phyloP scores from a whole-genome alignment of 2,888 invertebrate species.

The Catocala fraxini region DNA sequence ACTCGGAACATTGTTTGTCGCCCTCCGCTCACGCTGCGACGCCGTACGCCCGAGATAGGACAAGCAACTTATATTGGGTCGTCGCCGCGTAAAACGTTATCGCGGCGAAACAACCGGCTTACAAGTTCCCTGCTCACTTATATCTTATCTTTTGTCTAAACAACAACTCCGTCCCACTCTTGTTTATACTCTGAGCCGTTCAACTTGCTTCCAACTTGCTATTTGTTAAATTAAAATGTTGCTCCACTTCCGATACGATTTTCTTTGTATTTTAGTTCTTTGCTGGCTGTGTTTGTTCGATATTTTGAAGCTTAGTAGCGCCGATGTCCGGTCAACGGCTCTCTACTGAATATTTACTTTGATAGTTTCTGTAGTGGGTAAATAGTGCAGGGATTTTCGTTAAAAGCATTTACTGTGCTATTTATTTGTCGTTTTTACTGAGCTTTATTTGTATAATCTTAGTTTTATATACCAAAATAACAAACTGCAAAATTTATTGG shows the following conservation, averaged over 20 bases:
- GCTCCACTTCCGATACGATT: slow-evolving; percentile 43
- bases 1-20: slow-evolving; percentile 12
- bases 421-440: no score
- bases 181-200: slow-evolving; percentile 52
- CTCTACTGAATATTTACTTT: slow-evolving; percentile 2
- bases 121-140: slow-evolving; percentile 59
- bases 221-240: slow-evolving; percentile 59
- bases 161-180: slow-evolving; percentile 51
- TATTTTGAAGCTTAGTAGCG: slow-evolving; percentile 10
- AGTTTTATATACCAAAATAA: no score
- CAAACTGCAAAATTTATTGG: no score
- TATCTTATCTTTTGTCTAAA: slow-evolving; percentile 71
- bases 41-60: slow-evolving; percentile 50
- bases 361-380: slow-evolving; percentile 2
- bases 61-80: slow-evolving; percentile 68
- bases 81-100: slow-evolving; percentile 65
- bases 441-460: no score
- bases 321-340: slow-evolving; percentile 1
- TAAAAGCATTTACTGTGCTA: not conserved
- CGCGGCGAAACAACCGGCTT: slow-evolving; percentile 61
- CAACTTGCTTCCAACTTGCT: slow-evolving; percentile 48
- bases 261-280: slow-evolving; percentile 35
- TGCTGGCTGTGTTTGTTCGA: slow-evolving; percentile 15
- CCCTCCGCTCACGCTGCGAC: slow-evolving; percentile 23
- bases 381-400: not conserved